Evolutionary conservation across 2,113 vertebrate genomes (phyloP), one percentile per base, ranked within the genome.

Genomic region (Plestiodon gilberti): DNA sequence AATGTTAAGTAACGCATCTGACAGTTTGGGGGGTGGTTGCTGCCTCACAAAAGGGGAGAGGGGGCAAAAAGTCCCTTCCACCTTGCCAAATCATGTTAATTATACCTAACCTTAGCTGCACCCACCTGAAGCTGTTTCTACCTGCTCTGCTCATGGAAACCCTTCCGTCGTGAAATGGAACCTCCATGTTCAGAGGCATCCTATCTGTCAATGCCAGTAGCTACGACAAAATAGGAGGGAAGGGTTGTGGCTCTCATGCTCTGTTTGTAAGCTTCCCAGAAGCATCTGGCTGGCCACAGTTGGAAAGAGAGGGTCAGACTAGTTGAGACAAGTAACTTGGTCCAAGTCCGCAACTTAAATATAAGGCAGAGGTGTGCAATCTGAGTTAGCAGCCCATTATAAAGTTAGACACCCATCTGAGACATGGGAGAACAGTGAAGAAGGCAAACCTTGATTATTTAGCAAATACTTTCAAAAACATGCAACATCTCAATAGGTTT

Each of bases 1-100:
- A 93, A 91, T 81, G 89, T 93, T 90, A 94, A 91, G 93, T 90
- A 96, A 89, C 84, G 23, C 82, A 90, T 93, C 85, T 96, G 96
- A 96, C 94, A 95, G 93, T 89, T 87, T 82, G n/a, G 43, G 61
- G 9, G 40, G 25, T 6, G 18, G 35, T 22, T 33, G 55, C 20
- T 64, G 55, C n/a, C 77, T 73, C 67, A 30, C 25, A 3, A 73
- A 84, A 86, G n/a, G 22, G 28, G 52, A 55, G 22, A 55, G 22
- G 22, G 38, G 28, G 69, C 43, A 28, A 48, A 55, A 61, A 43
- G n/a, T 17, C 20, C 33, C n/a, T 55, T n/a, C 22, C 33, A 67
- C 28, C 8, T 43, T n/a, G 25, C 64, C 25, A 55, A 35, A 25
- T 15, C 20, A 23, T 11, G 10, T 1, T 17, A 48, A 20, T 6